Evolutionary conservation across 2,888 invertebrate genomes (phyloP), one percentile per base, ranked within the genome.

Genomic region (Phanerotoma sp.): DNA sequence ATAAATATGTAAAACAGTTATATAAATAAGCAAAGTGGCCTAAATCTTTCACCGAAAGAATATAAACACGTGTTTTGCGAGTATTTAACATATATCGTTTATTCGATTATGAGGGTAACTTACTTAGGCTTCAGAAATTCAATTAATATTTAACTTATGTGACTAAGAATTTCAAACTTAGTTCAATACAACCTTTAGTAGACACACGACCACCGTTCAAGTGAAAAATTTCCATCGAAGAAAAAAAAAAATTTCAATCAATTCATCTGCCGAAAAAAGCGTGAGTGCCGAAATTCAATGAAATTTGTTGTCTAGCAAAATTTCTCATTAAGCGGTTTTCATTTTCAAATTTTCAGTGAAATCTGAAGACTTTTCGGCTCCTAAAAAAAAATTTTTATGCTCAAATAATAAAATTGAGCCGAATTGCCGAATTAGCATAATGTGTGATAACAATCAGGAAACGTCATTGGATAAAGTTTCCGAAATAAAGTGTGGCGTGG

Each of bases 71-170:
- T 32, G 15, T 58, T 57, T 51, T 61, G 57, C 60, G 63, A 65
- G 38, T 54, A 62, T 63, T 68, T 63, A 67, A 21, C 40, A 66
- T 64, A 51, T 70, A 75, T 75, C 71, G n/a, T n/a, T 59, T 61
- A 66, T 76, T 76, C 76, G 51, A 65, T 64, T 63, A 66, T 61
- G 63, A 56, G 57, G 60, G 61, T 58, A 53, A 56, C 50, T 9
- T 25, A 25, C 59, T 68, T 62, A 54, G 75, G 76, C 67, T 77
- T 77, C 77, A 38, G 38, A 72, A 76, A 77, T 63, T 75, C 58
- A 68, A 76, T 77, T 75, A 73, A 44, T 38, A 54, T 55, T n/a
- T 68, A 72, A 32, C 32, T 46, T 11, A 72, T 62, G 64, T 68
- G 66, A 72, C 71, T 71, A 71, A 71, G 68, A 70, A 70, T 67